Percentiles rank a stretch among this genome's conserved stretches.
Evolutionary conservation across 1,140 invertebrate species (phyloP).

Genomic region (Drosophila albomicans): DNA sequence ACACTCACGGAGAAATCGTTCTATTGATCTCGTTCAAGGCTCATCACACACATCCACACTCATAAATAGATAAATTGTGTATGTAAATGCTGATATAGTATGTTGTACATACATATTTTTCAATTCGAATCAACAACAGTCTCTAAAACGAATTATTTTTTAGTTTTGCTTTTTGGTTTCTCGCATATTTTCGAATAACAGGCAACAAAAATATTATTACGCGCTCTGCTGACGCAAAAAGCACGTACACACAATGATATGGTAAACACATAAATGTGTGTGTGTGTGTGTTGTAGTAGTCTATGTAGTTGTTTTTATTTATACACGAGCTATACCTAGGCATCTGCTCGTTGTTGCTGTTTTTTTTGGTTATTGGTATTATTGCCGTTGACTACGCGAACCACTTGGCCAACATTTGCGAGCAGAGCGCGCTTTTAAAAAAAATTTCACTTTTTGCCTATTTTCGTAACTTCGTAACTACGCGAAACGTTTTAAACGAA

Average conservation of each 20-base stretch:
- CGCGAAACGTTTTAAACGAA: constrained; percentile 25
- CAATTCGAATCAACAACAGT: constrained; percentile 23
- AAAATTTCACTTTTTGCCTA: constrained; percentile 81
- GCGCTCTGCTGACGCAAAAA: constrained; percentile 70
- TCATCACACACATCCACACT: neutral
- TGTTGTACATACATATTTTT: constrained; percentile 19
- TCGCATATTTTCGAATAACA: constrained; percentile 37
- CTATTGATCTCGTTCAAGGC: constrained; percentile 61
- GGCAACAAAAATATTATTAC: constrained; percentile 46
- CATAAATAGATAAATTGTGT: constrained; percentile 4
- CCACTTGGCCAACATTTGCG: constrained; percentile 53
- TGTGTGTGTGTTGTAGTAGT: constrained; percentile 12
- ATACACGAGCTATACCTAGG: constrained; percentile 46
- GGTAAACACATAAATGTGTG: constrained; percentile 19
- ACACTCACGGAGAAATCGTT: constrained; percentile 33
- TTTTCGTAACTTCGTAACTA: constrained; percentile 60
- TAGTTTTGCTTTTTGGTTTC: constrained; percentile 30
- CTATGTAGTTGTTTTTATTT: constrained; percentile 50
- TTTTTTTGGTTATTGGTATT: constrained; percentile 20
- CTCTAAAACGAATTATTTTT: constrained; percentile 62
- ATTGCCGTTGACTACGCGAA: constrained; percentile 23
- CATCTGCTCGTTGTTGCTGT: constrained; percentile 23
- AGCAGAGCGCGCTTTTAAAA: constrained; percentile 40
- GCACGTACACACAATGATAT: constrained; percentile 64
- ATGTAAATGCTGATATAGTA: neutral